Percentiles rank a stretch among this genome's conserved stretches.
phyloP scores from a whole-genome alignment of 2,113 vertebrate genomes.

The Gobio gobio region DNA sequence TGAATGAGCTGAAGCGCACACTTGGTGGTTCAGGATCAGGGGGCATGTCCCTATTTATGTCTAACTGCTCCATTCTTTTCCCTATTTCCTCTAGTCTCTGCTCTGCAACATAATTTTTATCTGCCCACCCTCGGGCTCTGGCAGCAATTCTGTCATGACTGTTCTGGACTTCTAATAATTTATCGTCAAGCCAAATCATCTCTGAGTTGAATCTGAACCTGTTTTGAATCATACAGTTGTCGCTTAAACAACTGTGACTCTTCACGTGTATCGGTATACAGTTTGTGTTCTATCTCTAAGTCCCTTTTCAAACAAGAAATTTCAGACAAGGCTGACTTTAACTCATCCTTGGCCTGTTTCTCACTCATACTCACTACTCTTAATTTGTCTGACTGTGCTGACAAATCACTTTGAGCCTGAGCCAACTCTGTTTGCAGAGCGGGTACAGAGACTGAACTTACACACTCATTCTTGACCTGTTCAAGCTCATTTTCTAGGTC shows the following conservation, averaged over 20 bases:
- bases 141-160: not conserved
- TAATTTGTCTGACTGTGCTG: not conserved
- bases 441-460: not conserved
- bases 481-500: not conserved
- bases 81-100: not conserved
- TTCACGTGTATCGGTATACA: not conserved
- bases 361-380: not conserved
- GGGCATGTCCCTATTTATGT: not conserved
- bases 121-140: not conserved
- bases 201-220: not conserved
- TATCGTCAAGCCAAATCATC: not conserved
- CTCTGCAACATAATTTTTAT: not conserved
- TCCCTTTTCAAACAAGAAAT: not conserved
- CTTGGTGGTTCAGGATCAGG: not conserved
- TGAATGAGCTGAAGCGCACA: not conserved
- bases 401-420: not conserved
- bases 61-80: not conserved
- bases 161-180: not conserved
- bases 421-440: too few relatives aligned
- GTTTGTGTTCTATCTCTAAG: not conserved
- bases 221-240: not conserved
- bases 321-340: too few relatives aligned
- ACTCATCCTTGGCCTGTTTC: not conserved
- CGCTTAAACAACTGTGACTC: not conserved
- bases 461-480: not conserved